Evolutionary conservation across 2,797 vertebrate species (phyloP), one percentile per base, ranked within the genome.

Genomic region (Mormyrops attenuatus): DNA sequence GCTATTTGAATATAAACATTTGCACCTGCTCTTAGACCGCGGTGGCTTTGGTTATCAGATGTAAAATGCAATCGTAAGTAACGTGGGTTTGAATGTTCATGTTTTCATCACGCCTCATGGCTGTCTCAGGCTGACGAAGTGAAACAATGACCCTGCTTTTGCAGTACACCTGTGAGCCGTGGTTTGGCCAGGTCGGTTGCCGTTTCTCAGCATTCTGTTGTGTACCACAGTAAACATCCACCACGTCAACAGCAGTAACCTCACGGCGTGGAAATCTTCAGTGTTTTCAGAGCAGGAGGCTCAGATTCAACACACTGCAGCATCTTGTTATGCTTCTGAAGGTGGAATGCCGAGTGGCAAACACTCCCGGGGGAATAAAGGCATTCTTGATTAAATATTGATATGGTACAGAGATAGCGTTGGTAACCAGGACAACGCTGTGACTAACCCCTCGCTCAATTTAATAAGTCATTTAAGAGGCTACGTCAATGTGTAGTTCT

Each of bases 401-500:
- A 88, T 66, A 66, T 34, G 53, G 60, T 50, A 44, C 41, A 11
- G 60, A 49, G 60, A 69, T 26, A 26, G 38, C 7, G 30, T 80
- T 80, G 38, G 57, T 52, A 52, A 52, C 89, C 44, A 55, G 63
- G 47, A 85, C 44, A 41, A 63, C 22, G 80, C 8, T 85, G 34
- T 41, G 73, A 44, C 77, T 89, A 47, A 49, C 80, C 66, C 80
- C 44, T 89, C 11, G 60, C 60, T 89, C 38, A 49, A 85, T 73
- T 86, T 41, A 30, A 85, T 63, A 88, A 90, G 41, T 55, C 9
- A 30, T 63, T 50, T 85, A 50, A 30, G 47, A 84, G 55, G 63
- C 60, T 30, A 53, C 26, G 73, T 53, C 47, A 80, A 60, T 82
- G 86, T 80, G 89, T 89, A 93, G 92, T 93, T 94, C 93, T 95